These are phyloP conservation scores for Keiferia lycopersicella DNA, from an alignment of 2,888 invertebrate genomes.

Conservation along the genomic window DNA sequence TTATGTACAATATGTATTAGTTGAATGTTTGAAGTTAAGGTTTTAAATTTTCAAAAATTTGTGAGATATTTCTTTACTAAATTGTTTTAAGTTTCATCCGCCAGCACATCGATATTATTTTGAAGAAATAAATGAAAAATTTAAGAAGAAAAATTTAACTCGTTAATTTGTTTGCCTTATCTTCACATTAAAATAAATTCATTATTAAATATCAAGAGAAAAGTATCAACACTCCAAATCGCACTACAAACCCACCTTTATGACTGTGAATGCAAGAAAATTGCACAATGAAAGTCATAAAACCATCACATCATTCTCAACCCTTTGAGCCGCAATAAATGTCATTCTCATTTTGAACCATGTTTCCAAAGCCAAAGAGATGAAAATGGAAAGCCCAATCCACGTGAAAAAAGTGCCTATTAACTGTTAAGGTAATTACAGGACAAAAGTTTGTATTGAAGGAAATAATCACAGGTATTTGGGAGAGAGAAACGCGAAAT, in stretches of 20 bases:
- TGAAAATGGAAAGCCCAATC: neutral
- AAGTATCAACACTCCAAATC: slow-evolving; percentile 34
- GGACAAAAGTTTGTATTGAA: slow-evolving; percentile 61
- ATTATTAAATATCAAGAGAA: slow-evolving; percentile 18
- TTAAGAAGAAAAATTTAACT: too few species aligned
- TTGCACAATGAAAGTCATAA: slow-evolving; percentile 75
- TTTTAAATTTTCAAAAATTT: too few species aligned
- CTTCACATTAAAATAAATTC: neutral
- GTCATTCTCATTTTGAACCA: slow-evolving; percentile 39
- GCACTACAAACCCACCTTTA: slow-evolving; percentile 34
- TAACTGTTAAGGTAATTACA: slow-evolving; percentile 69
- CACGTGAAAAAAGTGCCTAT: slow-evolving; percentile 42
- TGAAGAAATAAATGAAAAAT: too few species aligned
- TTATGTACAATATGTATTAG: too few species aligned
- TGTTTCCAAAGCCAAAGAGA: slow-evolving; percentile 34
- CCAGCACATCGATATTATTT: too few species aligned
- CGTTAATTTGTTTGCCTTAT: too few species aligned
- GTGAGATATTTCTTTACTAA: too few species aligned
- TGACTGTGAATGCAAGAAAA: slow-evolving; percentile 63
- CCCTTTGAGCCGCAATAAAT: slow-evolving; percentile 78
- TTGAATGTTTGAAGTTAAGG: too few species aligned
- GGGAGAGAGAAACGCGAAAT: slow-evolving; percentile 48
- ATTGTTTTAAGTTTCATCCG: too few species aligned
- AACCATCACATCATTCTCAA: slow-evolving; percentile 71
- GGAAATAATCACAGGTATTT: slow-evolving; percentile 70